A percentile compares a stretch with the other conserved stretches of the same genome.
These are phyloP conservation scores for Sitta carolinensis DNA, from an alignment of 2,797 vertebrate genomes.

Conservation along the genomic window DNA sequence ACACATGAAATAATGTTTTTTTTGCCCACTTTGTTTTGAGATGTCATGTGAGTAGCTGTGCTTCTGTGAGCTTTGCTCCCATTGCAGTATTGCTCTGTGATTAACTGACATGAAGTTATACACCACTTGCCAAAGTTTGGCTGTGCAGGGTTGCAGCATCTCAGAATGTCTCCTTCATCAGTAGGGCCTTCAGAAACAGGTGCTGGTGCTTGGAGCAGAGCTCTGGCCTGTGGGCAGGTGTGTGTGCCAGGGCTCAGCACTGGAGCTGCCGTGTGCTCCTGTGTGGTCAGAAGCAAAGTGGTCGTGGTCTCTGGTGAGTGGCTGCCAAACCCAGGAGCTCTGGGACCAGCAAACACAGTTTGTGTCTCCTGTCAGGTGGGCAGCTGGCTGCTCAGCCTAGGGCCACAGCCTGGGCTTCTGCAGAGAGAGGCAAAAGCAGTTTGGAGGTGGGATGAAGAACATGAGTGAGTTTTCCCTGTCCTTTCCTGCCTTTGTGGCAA, in stretches of 20 bases:
- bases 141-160: not conserved
- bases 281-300: not conserved
- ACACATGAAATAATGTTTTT: rapidly evolving
- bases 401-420: not conserved
- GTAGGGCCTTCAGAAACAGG: not conserved
- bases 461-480: not conserved
- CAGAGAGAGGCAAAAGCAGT: not conserved
- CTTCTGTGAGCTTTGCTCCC: not conserved
- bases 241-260: not conserved
- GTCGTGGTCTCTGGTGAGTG: not conserved
- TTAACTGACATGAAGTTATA: not conserved
- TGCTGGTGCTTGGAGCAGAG: not conserved
- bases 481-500: not conserved
- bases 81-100: rapidly evolving
- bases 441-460: not conserved
- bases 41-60: not conserved
- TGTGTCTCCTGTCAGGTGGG: not conserved
- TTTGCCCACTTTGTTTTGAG: not conserved
- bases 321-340: not conserved
- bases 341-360: not conserved
- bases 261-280: rapidly evolving
- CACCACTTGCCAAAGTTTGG: not conserved
- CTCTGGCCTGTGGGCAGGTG: not conserved
- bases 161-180: not conserved
- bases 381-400: rapidly evolving